Percentiles rank a stretch among this genome's conserved stretches.
These are phyloP conservation scores for Mobula birostris DNA, from an alignment of 2,113 vertebrate species.

Conservation along the genomic window DNA sequence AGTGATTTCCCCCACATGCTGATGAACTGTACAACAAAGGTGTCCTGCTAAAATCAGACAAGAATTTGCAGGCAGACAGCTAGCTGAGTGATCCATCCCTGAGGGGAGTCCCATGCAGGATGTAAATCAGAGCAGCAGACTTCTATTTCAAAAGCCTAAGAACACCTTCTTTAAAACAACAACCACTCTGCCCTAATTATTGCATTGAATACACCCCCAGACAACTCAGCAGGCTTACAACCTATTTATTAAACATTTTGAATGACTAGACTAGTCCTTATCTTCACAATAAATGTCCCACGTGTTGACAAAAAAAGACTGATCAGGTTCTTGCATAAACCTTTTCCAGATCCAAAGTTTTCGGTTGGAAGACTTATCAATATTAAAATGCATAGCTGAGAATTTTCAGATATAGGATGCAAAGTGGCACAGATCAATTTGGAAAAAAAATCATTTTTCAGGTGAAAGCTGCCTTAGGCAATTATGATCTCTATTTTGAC, in stretches of 20 bases:
- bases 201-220: background rate
- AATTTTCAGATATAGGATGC: background rate
- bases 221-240: background rate
- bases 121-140: slow-evolving; percentile 3
- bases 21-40: no score
- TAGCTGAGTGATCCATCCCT: no score
- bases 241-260: background rate
- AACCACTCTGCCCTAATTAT: background rate
- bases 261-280: background rate
- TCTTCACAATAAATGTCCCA: background rate
- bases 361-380: background rate
- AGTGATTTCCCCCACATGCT: no score
- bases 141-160: background rate
- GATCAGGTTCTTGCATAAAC: background rate
- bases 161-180: background rate
- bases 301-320: background rate
- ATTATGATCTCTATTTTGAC: background rate
- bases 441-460: background rate
- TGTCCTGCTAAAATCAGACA: no score
- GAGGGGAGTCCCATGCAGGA: background rate
- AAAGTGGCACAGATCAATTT: background rate
- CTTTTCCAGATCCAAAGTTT: background rate
- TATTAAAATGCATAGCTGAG: background rate
- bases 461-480: background rate
- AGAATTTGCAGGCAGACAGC: no score